Conservation (phyloP, 2,113 vertebrate genomes). For the Oreochromis aureus region DNA sequence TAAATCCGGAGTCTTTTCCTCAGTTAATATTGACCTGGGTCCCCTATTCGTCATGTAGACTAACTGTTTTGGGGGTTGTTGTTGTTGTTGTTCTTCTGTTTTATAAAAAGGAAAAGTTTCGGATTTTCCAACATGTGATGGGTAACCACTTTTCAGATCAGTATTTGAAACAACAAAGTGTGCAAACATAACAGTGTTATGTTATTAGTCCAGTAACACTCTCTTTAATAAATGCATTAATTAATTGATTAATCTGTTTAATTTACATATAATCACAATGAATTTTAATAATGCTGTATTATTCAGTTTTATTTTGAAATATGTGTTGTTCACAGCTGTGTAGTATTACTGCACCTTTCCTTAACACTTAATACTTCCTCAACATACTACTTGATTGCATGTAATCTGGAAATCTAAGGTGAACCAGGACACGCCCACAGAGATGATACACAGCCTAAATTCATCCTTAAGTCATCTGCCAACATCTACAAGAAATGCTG, state of each 20-base stretch:
- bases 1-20: rapidly evolving
- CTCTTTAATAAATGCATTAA: not conserved
- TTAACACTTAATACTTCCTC: not conserved
- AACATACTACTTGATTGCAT: not conserved
- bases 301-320: not conserved
- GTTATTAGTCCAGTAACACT: not conserved
- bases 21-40: not conserved
- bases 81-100: not conserved
- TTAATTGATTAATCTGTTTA: not conserved
- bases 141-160: rapidly evolving
- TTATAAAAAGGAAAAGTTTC: not conserved
- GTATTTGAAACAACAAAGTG: rapidly evolving
- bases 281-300: not conserved
- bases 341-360: not conserved
- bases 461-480: no score
- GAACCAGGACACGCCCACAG: not conserved
- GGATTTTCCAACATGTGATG: not conserved
- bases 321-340: not conserved
- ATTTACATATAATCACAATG: not conserved
- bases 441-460: no score
- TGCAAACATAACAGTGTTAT: not conserved
- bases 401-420: not conserved
- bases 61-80: not conserved
- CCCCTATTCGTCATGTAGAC: rapidly evolving
- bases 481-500: no score